phyloP scores from a whole-genome alignment of 1,140 invertebrate genomes.

The Eueides isabella region DNA sequence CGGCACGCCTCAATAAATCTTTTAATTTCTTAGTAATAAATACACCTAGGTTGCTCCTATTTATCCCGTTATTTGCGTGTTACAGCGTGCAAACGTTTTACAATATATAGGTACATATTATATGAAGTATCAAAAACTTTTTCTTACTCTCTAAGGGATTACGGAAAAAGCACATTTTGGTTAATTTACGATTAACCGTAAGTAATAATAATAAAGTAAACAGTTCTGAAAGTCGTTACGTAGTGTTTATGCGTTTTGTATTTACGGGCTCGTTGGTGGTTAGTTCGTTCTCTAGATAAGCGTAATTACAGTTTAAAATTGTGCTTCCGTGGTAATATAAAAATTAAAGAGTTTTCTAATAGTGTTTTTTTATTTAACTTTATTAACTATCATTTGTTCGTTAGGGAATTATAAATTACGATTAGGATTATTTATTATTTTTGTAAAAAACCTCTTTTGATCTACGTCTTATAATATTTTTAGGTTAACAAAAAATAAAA shows the following conservation, averaged over 20 bases:
- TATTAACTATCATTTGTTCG: neutral
- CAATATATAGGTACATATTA: neutral
- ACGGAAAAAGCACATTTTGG: neutral
- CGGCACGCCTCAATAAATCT: no score
- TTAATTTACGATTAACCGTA: neutral
- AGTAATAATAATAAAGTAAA: conserved; percentile 18
- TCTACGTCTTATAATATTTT: no score
- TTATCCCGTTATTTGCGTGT: no score
- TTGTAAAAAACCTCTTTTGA: no score
- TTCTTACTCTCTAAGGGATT: neutral
- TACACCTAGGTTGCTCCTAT: no score
- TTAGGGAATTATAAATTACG: no score
- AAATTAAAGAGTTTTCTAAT: conserved; percentile 7
- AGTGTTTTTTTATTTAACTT: neutral
- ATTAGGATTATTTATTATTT: no score
- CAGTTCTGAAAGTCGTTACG: conserved; percentile 13
- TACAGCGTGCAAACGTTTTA: no score
- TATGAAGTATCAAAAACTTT: neutral
- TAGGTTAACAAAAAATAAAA: no score
- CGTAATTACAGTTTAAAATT: conserved; percentile 15
- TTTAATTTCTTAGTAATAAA: no score
- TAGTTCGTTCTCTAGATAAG: neutral
- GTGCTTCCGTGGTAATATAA: neutral
- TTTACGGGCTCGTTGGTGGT: conserved; percentile 11
- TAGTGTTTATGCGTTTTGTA: conserved; percentile 17